Conservation (phyloP, 1,140 invertebrate genomes). For the Ectropis grisescens region DNA sequence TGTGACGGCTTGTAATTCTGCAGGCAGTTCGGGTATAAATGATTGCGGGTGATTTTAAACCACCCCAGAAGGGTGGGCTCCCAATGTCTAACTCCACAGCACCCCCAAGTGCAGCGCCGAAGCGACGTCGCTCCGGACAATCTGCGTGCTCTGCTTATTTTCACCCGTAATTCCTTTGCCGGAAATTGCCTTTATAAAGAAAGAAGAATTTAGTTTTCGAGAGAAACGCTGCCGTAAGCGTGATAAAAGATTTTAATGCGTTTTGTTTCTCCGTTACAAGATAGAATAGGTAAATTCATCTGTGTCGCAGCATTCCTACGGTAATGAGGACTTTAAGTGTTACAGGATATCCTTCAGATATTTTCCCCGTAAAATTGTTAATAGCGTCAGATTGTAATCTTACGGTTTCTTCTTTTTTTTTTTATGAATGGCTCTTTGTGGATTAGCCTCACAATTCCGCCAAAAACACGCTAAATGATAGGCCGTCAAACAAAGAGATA, state of each 20-base stretch:
- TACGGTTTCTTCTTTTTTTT: too few relatives aligned
- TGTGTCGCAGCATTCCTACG: too few relatives aligned
- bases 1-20: slow-evolving; percentile 59
- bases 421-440: too few relatives aligned
- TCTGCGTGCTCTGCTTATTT: slow-evolving; percentile 69
- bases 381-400: too few relatives aligned
- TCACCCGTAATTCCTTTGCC: slow-evolving; percentile 60
- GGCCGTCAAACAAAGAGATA: too few relatives aligned
- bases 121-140: slow-evolving; percentile 59
- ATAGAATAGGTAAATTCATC: too few relatives aligned
- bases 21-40: slow-evolving; percentile 68
- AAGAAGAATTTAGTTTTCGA: slow-evolving; percentile 34
- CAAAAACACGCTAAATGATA: too few relatives aligned
- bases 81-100: slow-evolving; percentile 36
- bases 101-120: slow-evolving; percentile 52
- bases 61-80: slow-evolving; percentile 37
- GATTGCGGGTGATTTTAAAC: slow-evolving; percentile 67
- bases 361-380: too few relatives aligned
- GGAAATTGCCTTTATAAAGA: slow-evolving; percentile 65
- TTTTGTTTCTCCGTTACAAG: slow-evolving; percentile 3
- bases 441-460: too few relatives aligned
- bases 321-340: too few relatives aligned
- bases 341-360: too few relatives aligned
- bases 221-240: slow-evolving; percentile 14
- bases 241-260: slow-evolving; percentile 19